A percentile compares a stretch with the other conserved stretches of the same genome.
phyloP scores from a whole-genome alignment of 2,888 invertebrate genomes.

The Phaedon cochleariae region DNA sequence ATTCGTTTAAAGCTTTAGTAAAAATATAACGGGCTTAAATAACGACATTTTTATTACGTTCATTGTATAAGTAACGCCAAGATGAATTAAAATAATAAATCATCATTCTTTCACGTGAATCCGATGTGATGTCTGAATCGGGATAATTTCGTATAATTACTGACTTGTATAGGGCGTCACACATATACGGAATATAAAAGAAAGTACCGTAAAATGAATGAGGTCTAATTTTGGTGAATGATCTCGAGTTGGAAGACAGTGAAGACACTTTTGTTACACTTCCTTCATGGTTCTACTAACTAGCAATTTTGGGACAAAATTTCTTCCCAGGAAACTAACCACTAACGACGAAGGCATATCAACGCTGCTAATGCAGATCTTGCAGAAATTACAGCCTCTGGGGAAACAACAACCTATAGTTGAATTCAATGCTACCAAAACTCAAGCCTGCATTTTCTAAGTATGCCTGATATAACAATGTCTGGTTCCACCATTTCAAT shows the following conservation, averaged over 20 bases:
- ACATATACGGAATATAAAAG: conserved; percentile 5
- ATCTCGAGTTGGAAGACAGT: background rate
- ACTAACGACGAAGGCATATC: too few relatives aligned
- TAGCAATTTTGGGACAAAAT: too few relatives aligned
- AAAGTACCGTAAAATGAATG: conserved; percentile 4
- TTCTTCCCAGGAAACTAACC: too few relatives aligned
- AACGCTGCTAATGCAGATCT: too few relatives aligned
- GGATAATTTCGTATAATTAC: conserved; percentile 17
- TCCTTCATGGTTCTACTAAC: too few relatives aligned
- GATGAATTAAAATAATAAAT: conserved; percentile 18
- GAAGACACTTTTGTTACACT: too few relatives aligned
- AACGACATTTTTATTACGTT: conserved; percentile 19
- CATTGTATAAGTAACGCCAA: conserved; percentile 3
- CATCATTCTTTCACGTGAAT: conserved; percentile 5
- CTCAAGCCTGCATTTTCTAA: too few relatives aligned
- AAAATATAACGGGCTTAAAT: conserved; percentile 16
- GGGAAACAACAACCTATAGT: too few relatives aligned
- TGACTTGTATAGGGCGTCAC: conserved; percentile 12
- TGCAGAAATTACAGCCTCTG: too few relatives aligned
- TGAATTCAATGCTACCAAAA: too few relatives aligned
- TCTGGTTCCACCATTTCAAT: too few relatives aligned
- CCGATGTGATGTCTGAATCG: conserved; percentile 15
- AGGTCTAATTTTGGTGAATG: background rate
- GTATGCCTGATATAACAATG: too few relatives aligned
- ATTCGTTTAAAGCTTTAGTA: conserved; percentile 4